Evolutionary conservation across 2,888 invertebrate species (phyloP).

Genomic region (Temnothorax rugatulus): DNA sequence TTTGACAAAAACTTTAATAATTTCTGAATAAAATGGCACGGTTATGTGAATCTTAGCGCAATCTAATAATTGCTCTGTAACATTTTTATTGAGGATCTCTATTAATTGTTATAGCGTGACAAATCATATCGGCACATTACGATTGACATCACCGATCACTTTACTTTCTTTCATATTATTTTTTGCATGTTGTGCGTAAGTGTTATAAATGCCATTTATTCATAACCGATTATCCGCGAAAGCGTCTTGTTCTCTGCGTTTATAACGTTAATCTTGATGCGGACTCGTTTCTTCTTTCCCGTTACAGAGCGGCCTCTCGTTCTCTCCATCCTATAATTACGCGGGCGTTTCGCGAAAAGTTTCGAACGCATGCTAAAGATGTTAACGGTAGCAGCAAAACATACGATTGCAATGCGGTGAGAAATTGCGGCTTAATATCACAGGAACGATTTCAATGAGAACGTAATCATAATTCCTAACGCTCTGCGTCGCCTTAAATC

Average conservation of each 20-base stretch:
- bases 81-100: not conserved
- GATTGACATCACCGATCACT: not conserved
- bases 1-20: not conserved
- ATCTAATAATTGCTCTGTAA: not conserved
- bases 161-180: not conserved
- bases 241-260: slow-evolving; percentile 15
- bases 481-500: not conserved
- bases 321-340: not conserved
- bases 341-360: not conserved
- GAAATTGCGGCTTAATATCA: slow-evolving; percentile 7
- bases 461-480: not conserved
- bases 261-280: not conserved
- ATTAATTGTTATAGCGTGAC: not conserved
- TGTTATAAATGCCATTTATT: not conserved
- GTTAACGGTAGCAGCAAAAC: slow-evolving; percentile 18
- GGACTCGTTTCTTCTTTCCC: not conserved
- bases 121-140: not conserved
- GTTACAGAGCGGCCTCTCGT: not conserved
- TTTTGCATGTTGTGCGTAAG: not conserved
- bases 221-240: slow-evolving; percentile 33
- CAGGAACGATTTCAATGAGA: not conserved
- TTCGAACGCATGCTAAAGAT: not conserved
- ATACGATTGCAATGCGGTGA: not conserved
- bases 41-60: not conserved
- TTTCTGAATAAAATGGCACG: not conserved